Base-by-base conservation (phyloP, 2,797 vertebrate species). In the Gephyroberyx darwinii region DNA sequence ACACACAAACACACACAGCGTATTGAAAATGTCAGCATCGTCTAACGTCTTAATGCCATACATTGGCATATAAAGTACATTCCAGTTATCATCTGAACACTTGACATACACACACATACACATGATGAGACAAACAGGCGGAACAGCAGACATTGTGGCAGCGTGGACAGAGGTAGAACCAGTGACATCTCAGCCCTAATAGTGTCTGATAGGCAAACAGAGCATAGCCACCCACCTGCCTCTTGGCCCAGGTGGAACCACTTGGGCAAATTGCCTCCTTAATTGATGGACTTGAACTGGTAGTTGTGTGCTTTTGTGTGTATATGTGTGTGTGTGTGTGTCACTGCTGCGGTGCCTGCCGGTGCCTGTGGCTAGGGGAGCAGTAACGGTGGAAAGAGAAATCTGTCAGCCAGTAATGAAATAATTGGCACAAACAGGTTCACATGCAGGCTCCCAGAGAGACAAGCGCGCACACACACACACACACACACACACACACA, bases 221-320 rank as follows among this genome's bases (percentile, higher is more conserved):
- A 87, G 84, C 87, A 75, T 58, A 78, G 83, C 87, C 83, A 83
- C 81, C 87, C 87, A 88, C 89, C 88, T 87, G 86, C 75, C 84
- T 91, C 87, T 83, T 86, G 77, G 86, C 84, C 80, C 90, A 89
- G 89, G 90, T 92, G 85, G 84, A 89, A 84, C 78, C 84, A 88
- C 86, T 90, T 86, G 79, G 84, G 83, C 85, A 90, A 92, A 93
- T 92, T 93, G 88, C 92, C 86, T 92, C 87, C 86, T 92, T 91
- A 92, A 94, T 93, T 93, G 93, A 93, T 94, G 92, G 88, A 92
- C 87, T 93, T 90, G 84, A 84, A 86, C 79, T 83, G 80, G 84
- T 86, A 78, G 75, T 67, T 78, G 73, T 79, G 75, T 69, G 74
- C 69, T 37, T 51, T 30, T 35, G 61, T 26, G 47, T 63, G 56